phyloP scores from a whole-genome alignment of 2,113 vertebrate species.

The Lasiurus borealis region DNA sequence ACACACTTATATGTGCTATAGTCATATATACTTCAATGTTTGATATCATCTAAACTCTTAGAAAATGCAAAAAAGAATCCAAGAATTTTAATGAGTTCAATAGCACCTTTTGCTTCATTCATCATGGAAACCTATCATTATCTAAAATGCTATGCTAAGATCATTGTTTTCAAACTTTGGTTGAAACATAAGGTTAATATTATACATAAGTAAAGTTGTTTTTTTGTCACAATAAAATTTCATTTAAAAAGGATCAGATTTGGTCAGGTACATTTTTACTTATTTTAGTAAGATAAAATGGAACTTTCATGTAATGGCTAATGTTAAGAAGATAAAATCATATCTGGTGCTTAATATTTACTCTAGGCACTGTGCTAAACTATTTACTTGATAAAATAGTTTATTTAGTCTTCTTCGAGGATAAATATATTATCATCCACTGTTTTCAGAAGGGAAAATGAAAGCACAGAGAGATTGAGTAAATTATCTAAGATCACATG shows the following conservation, averaged over 20 bases:
- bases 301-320: neutral
- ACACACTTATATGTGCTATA: neutral
- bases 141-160: neutral
- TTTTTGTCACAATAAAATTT: neutral
- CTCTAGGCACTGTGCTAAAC: neutral
- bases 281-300: neutral
- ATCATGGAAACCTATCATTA: fast-evolving
- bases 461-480: neutral
- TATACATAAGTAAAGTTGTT: neutral
- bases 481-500: conserved; percentile 5
- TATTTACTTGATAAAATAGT: conserved; percentile 20
- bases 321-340: conserved; percentile 18
- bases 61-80: neutral
- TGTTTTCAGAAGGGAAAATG: conserved; percentile 45
- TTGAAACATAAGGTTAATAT: neutral
- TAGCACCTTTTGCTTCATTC: neutral
- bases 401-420: conserved; percentile 12
- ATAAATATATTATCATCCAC: neutral
- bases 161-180: neutral
- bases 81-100: neutral
- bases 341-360: conserved; percentile 46
- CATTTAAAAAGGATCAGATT: neutral
- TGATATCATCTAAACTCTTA: neutral
- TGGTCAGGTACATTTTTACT: neutral
- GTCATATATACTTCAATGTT: neutral